Evolutionary conservation across 2,113 vertebrate genomes (phyloP).

Genomic region (Daboia siamensis): DNA sequence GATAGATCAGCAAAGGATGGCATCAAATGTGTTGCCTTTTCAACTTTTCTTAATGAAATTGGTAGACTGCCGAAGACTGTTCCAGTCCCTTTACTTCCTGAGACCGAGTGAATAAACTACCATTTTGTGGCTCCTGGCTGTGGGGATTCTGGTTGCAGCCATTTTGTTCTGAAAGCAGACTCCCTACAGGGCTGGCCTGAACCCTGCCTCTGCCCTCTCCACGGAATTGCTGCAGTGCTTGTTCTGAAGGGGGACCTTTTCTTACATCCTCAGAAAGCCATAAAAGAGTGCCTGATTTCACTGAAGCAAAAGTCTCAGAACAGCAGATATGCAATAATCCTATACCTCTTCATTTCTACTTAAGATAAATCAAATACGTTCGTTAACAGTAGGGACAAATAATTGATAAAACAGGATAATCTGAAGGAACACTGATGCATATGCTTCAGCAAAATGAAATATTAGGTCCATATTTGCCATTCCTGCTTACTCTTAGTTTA

Average conservation of each 20-base stretch:
- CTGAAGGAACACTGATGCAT: background rate
- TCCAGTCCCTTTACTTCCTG: background rate
- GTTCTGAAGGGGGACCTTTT: background rate
- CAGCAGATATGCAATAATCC: background rate
- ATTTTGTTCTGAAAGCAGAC: background rate
- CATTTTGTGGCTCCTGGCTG: background rate
- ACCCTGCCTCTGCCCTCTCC: background rate
- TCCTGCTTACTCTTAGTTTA: background rate
- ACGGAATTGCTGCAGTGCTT: background rate
- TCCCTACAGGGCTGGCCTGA: background rate
- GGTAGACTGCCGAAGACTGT: background rate
- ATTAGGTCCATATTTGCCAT: background rate
- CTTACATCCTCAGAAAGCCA: background rate
- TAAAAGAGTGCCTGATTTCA: background rate
- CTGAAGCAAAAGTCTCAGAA: background rate
- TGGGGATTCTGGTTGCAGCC: background rate
- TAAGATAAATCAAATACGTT: background rate
- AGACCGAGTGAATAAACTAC: background rate
- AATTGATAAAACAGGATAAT: background rate
- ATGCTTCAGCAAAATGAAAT: background rate
- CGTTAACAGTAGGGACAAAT: background rate
- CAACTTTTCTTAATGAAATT: background rate
- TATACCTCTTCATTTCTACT: background rate
- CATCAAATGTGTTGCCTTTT: background rate
- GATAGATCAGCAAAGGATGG: background rate